A percentile compares a stretch with the other conserved stretches of the same genome.
Conservation (phyloP, 2,888 invertebrate genomes). For the Mimumesa dahlbomi region DNA sequence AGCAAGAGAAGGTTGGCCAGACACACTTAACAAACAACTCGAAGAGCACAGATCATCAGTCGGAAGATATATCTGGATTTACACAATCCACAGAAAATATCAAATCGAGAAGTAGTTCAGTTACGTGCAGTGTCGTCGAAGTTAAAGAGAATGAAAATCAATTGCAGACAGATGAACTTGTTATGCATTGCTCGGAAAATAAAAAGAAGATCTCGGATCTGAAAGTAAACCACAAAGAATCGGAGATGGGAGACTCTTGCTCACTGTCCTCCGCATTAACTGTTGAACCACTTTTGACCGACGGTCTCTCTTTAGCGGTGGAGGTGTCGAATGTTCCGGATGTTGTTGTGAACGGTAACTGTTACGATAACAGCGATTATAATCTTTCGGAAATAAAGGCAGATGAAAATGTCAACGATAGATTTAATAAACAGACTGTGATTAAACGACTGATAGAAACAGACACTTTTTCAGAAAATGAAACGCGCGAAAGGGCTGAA, state of each 20-base stretch:
- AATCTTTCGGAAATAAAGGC: constrained; percentile 23
- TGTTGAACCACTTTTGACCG: constrained; percentile 21
- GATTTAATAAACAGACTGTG: constrained; percentile 51
- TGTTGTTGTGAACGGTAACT: constrained; percentile 20
- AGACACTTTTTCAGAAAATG: constrained; percentile 46
- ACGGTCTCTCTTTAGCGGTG: constrained; percentile 19
- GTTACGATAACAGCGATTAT: constrained; percentile 27
- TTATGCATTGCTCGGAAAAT: constrained; percentile 12
- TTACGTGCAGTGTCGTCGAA: neutral
- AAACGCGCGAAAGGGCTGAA: constrained; percentile 45
- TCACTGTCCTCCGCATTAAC: constrained; percentile 25
- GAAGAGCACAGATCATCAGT: constrained; percentile 27
- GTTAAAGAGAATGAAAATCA: constrained; percentile 12
- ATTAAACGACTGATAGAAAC: constrained; percentile 59
- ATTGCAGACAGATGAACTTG: constrained; percentile 5
- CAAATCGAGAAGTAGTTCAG: constrained; percentile 15
- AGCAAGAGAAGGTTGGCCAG: constrained; percentile 5
- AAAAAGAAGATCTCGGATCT: constrained; percentile 7
- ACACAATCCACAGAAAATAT: constrained; percentile 8
- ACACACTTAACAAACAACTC: constrained; percentile 4
- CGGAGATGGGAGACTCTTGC: constrained; percentile 12
- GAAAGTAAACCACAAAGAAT: constrained; percentile 27
- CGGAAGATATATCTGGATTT: constrained; percentile 29
- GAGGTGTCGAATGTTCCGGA: constrained; percentile 23
- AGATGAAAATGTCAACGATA: constrained; percentile 40